Conservation (phyloP, 2,888 invertebrate species). For the Orchestes rusci region DNA sequence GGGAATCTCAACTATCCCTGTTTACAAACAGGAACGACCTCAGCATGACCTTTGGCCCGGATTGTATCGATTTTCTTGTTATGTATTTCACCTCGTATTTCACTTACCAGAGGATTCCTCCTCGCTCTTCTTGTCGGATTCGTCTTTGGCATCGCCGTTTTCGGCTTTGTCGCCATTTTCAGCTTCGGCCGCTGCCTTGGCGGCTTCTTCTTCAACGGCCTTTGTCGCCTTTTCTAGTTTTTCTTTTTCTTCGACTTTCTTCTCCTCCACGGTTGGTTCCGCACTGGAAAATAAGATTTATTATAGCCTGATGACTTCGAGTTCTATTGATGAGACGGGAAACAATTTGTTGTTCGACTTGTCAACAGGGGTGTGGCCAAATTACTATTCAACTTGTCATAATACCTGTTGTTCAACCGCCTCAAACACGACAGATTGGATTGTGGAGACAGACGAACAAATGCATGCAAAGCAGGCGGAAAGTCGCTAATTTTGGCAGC, state of each 20-base stretch:
- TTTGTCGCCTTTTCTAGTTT: constrained; percentile 16
- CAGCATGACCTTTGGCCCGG: not conserved
- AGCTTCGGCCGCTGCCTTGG: constrained; percentile 1
- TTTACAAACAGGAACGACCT: too few species aligned
- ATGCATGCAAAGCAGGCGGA: too few species aligned
- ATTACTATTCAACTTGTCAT: too few species aligned
- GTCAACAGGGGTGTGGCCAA: too few species aligned
- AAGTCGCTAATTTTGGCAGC: too few species aligned
- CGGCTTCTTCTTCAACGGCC: constrained; percentile 1
- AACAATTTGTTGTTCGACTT: too few species aligned
- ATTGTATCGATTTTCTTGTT: not conserved
- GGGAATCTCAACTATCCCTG: too few species aligned
- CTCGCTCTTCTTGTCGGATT: constrained; percentile 29
- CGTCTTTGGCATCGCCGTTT: constrained; percentile 28
- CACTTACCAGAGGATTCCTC: not conserved
- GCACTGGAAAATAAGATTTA: constrained; percentile 17
- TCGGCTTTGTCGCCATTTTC: constrained; percentile 21
- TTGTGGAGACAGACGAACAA: too few species aligned
- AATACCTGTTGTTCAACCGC: too few species aligned
- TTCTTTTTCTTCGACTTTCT: constrained; percentile 22
- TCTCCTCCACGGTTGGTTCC: constrained; percentile 21
- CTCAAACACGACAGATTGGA: too few species aligned
- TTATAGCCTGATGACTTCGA: too few species aligned
- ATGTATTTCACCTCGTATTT: not conserved
- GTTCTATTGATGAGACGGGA: too few species aligned